These are phyloP conservation scores for Drosophila erecta DNA, from an alignment of 1,140 invertebrate genomes.

Conservation along the genomic window DNA sequence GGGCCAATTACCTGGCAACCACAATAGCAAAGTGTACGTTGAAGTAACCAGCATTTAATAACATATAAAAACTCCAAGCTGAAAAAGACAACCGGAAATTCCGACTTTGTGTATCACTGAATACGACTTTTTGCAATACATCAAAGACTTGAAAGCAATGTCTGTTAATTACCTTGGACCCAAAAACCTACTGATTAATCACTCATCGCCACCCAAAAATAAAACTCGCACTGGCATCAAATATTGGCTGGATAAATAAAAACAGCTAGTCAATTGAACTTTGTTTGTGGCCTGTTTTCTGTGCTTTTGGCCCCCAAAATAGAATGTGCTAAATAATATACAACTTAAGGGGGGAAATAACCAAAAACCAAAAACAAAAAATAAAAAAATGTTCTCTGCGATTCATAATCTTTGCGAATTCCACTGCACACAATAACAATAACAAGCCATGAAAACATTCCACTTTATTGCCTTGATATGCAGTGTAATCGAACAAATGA, in stretches of 20 bases:
- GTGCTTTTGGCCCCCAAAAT: conserved; percentile 49
- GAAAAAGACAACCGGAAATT: background rate
- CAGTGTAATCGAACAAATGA: conserved; percentile 33
- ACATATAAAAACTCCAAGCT: background rate
- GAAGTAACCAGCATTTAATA: background rate
- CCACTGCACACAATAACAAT: conserved; percentile 26
- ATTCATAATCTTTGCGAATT: conserved; percentile 54
- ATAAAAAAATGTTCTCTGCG: conserved; percentile 47
- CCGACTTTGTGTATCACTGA: background rate
- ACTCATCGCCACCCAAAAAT: conserved; percentile 17
- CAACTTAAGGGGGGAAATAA: conserved; percentile 12
- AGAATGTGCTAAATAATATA: conserved; percentile 50
- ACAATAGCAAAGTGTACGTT: background rate
- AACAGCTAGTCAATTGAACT: conserved; percentile 59
- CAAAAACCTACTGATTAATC: conserved; percentile 23
- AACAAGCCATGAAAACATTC: conserved; percentile 29
- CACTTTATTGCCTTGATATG: conserved; percentile 42
- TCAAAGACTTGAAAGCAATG: background rate
- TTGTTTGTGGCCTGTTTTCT: conserved; percentile 35
- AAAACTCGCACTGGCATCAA: conserved; percentile 34
- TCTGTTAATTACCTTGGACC: conserved; percentile 19
- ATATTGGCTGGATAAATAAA: conserved; percentile 41
- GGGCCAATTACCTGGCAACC: background rate
- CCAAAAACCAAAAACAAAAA: conserved; percentile 10
- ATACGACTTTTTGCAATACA: background rate